These are phyloP conservation scores for Petrolisthes manimaculis DNA, from an alignment of 2,888 invertebrate genomes.

Conservation along the genomic window DNA sequence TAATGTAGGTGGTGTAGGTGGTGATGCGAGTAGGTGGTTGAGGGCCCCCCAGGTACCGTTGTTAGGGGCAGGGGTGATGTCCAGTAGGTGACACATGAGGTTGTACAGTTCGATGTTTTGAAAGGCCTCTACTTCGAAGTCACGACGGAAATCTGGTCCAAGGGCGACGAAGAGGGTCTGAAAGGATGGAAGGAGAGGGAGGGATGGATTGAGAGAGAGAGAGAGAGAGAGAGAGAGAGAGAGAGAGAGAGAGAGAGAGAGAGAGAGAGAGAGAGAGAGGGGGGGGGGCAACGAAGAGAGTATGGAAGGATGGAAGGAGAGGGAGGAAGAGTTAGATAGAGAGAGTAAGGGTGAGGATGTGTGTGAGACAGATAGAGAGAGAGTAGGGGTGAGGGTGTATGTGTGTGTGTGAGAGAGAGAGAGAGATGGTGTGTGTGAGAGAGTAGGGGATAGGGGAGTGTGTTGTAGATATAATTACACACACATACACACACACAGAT, in stretches of 20 bases:
- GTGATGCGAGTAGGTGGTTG: constrained; percentile 48
- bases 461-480: too few relatives aligned
- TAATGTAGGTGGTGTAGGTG: constrained; percentile 35
- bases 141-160: constrained; percentile 54
- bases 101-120: constrained; percentile 66
- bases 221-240: constrained; percentile 51
- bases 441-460: too few relatives aligned
- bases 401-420: too few relatives aligned
- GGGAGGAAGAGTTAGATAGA: too few relatives aligned
- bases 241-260: constrained; percentile 45
- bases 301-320: too few relatives aligned
- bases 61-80: constrained; percentile 53
- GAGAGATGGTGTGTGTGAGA: too few relatives aligned
- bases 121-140: constrained; percentile 54
- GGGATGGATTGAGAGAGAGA: too few relatives aligned
- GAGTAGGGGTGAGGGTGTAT: too few relatives aligned
- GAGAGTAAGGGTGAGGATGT: too few relatives aligned
- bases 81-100: constrained; percentile 58
- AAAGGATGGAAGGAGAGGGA: constrained; percentile 29
- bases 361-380: too few relatives aligned
- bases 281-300: too few relatives aligned
- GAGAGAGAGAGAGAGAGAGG: too few relatives aligned
- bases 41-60: constrained; percentile 64
- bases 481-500: background rate
- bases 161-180: constrained; percentile 61